Evolutionary conservation across 2,113 vertebrate genomes (phyloP).

Genomic region (Apus apus): DNA sequence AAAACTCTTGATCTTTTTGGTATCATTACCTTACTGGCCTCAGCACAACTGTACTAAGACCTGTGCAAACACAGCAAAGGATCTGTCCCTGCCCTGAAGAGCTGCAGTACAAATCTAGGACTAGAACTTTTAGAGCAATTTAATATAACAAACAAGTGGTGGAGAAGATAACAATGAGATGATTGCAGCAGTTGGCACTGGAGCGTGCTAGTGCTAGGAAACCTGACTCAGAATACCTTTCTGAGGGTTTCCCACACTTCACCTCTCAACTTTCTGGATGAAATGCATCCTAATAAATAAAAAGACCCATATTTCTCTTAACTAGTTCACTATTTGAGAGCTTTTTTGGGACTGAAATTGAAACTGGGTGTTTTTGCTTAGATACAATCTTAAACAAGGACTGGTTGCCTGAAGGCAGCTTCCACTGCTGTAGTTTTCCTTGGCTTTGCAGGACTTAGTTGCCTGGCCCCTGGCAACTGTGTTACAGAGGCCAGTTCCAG

Average conservation of each 20-base stretch:
- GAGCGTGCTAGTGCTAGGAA: background rate
- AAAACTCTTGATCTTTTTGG: background rate
- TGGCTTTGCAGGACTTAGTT: background rate
- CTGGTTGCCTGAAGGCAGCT: background rate
- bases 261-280: background rate
- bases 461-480: background rate
- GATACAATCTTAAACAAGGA: background rate
- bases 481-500: background rate
- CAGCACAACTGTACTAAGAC: background rate
- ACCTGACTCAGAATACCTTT: background rate
- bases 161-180: background rate
- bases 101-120: background rate
- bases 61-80: background rate
- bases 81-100: background rate
- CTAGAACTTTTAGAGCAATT: background rate
- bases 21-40: background rate
- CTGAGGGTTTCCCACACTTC: background rate
- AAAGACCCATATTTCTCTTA: background rate
- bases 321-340: background rate
- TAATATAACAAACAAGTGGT: background rate
- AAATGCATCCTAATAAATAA: background rate
- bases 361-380: background rate
- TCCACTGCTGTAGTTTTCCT: background rate
- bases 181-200: background rate
- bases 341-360: background rate